Base-by-base conservation (phyloP, 2,797 vertebrate genomes). In the Pseudotriccus pelzelni region DNA sequence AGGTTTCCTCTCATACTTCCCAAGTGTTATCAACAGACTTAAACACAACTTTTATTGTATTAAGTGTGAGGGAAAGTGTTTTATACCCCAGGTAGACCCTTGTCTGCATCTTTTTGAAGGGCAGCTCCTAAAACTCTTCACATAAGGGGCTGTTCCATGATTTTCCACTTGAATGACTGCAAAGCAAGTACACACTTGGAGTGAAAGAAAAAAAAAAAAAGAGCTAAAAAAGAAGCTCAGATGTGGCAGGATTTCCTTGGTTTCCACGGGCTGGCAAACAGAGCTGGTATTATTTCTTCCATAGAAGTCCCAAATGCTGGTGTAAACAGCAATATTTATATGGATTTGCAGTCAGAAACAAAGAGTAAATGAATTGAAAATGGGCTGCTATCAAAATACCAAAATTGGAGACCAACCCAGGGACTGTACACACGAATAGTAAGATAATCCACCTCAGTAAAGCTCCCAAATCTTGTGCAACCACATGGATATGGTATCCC, bases 351-450 rank as follows among this genome's bases (percentile, higher is more conserved):
- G 66, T 4, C 25, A 79, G 74, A 87, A 95, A 90, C 34, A 75
- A 78, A 49, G 24, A 72, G 20, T 8, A 85, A 58, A 69, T 46
- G 10, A 68, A 80, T 60, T 69, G 59, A 55, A 91, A 92, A 58
- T 15, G 25, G 17, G 14, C n/a, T 62, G 13, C 27, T 60, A 78
- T 53, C 68, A 84, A 82, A 68, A 25, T 22, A 92, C 1, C 21
- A n/a, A 55, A 58, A 56, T 6, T 60, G 30, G 34, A 84, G 39
- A n/a, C 50, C 76, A 59, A 23, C 6, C 32, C 60, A 60, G 36
- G 23, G 60, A 11, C 14, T 2, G 5, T 1, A 10, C 27, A 14
- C 23, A 4, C 0, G 32, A 66, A 24, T 1, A 56, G 5, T 0
- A 44, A 7, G 3, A 27, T 34, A 58, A 94, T 41, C 39, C 6